Evolutionary conservation across 1,140 invertebrate genomes (phyloP).

Genomic region (Sycobia sp.): DNA sequence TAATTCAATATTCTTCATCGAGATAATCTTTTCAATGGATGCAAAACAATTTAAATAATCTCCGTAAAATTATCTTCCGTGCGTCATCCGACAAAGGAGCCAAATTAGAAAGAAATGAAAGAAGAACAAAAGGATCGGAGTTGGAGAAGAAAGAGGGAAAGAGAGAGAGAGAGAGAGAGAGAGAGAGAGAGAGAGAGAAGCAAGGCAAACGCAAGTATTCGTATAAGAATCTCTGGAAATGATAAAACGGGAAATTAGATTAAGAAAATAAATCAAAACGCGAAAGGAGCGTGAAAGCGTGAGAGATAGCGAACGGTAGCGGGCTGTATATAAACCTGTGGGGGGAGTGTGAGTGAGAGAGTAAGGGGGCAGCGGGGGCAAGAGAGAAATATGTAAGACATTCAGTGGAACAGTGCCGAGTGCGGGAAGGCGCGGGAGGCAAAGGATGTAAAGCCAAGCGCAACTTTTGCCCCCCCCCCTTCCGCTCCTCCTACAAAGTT

Average conservation of each 20-base stretch:
- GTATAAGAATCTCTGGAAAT: conserved; percentile 15
- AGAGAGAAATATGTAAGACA: conserved; percentile 9
- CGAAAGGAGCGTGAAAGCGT: conserved; percentile 1
- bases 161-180: not conserved
- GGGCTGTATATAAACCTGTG: not conserved
- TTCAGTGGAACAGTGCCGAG: not conserved
- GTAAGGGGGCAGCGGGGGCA: too few relatives aligned
- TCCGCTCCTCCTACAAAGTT: not conserved
- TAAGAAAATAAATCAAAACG: conserved; percentile 26
- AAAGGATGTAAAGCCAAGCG: not conserved
- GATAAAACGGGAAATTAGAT: conserved; percentile 26
- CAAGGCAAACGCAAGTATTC: conserved; percentile 12
- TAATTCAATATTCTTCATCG: conserved; percentile 15
- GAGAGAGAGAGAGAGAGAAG: not conserved
- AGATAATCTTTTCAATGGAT: conserved; percentile 20
- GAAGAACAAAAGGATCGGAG: not conserved
- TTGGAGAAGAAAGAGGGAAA: not conserved
- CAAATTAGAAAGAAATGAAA: too few relatives aligned
- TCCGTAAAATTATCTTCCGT: conserved; percentile 12
- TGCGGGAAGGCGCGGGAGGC: not conserved
- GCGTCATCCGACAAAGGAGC: not conserved
- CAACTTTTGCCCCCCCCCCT: not conserved
- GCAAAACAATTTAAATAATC: conserved; percentile 23
- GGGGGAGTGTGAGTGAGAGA: too few relatives aligned
- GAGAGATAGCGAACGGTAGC: conserved; percentile 4